A percentile compares a stretch with the other conserved stretches of the same genome.
Evolutionary conservation across 2,113 vertebrate species (phyloP).

Genomic region (Piprites chloris): DNA sequence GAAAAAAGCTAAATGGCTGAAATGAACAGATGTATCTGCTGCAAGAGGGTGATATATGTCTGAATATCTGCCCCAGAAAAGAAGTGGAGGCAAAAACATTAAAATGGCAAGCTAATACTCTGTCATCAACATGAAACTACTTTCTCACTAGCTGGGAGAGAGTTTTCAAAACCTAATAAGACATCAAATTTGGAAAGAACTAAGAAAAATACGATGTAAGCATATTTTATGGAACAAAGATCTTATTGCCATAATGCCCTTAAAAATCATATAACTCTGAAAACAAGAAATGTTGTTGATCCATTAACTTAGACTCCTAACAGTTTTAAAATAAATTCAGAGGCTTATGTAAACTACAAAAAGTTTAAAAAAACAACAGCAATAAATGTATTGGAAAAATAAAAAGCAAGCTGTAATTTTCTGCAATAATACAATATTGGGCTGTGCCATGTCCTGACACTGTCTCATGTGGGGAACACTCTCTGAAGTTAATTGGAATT

Average conservation of each 20-base stretch:
- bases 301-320: neutral
- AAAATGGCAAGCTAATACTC: neutral
- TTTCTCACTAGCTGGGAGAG: neutral
- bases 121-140: neutral
- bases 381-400: neutral
- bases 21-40: neutral
- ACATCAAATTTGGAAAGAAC: neutral
- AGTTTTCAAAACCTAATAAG: neutral
- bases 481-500: neutral
- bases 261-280: neutral
- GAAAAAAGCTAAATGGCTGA: neutral
- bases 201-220: neutral
- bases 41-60: neutral
- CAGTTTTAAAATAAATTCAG: neutral
- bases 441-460: neutral
- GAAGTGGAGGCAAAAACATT: neutral
- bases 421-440: neutral
- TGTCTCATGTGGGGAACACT: neutral
- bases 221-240: neutral
- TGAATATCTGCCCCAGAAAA: neutral
- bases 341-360: neutral
- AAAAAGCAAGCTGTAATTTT: neutral
- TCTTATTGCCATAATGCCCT: neutral
- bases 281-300: neutral
- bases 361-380: neutral